These are phyloP conservation scores for Apodemus agrarius DNA, from an alignment of 2,797 vertebrate genomes.

Conservation along the genomic window DNA sequence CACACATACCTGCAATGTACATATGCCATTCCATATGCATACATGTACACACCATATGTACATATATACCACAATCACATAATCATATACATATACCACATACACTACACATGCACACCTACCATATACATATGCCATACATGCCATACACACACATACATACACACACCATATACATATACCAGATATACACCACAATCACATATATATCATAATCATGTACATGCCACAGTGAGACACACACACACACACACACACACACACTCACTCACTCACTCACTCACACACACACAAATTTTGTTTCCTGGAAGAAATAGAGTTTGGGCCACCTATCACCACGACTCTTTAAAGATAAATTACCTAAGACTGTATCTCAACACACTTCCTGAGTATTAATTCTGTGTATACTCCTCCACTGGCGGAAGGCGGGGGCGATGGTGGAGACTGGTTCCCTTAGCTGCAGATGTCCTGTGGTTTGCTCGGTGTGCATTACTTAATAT, in stretches of 20 bases:
- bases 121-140: neutral
- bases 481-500: neutral
- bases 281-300: neutral
- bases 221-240: too few relatives aligned
- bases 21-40: neutral
- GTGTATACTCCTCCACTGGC: neutral
- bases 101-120: neutral
- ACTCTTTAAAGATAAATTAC: neutral
- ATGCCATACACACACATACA: neutral
- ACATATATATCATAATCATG: neutral
- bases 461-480: neutral
- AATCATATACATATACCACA: neutral
- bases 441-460: neutral
- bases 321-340: neutral
- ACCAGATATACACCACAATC: neutral
- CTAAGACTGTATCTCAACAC: neutral
- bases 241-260: too few relatives aligned
- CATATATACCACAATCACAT: neutral
- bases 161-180: too few relatives aligned
- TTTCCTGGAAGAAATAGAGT: neutral
- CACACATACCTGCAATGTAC: neutral
- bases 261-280: too few relatives aligned
- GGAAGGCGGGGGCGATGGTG: accelerated
- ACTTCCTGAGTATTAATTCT: neutral
- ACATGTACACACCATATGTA: neutral